Conservation (phyloP, 2,797 vertebrate genomes). For the Ambastaia sidthimunki region DNA sequence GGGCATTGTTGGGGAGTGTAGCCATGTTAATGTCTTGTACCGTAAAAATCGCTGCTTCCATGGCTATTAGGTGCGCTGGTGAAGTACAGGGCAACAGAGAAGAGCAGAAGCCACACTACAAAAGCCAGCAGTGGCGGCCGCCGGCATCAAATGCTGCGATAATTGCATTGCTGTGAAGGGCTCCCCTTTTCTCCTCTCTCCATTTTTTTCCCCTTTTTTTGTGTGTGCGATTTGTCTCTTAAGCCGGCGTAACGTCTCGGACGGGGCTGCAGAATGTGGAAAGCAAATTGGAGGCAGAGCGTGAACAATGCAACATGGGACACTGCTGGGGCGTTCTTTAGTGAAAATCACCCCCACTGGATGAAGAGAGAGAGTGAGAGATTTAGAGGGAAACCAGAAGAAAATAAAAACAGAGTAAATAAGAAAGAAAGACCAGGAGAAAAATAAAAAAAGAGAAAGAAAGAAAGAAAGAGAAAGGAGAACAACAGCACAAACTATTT, state of each 20-base stretch:
- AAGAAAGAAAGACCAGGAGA: neutral
- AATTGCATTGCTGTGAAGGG: constrained; percentile 99
- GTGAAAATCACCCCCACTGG: constrained; percentile 50
- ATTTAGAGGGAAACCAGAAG: constrained; percentile 2
- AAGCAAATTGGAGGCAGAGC: constrained; percentile 99
- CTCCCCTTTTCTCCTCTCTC: constrained; percentile 82
- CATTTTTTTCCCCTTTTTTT: constrained; percentile 71
- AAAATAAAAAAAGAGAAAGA: constrained; percentile 42
- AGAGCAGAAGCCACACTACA: constrained; percentile 86
- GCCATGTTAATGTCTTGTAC: constrained; percentile 99
- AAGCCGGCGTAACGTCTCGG: constrained; percentile 99
- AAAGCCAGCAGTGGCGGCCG: constrained; percentile 87
- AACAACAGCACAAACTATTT: constrained; percentile 38
- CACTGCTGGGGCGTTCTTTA: constrained; percentile 89
- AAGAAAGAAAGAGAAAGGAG: constrained; percentile 37
- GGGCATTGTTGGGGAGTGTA: constrained; percentile 79
- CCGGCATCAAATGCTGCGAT: constrained; percentile 97
- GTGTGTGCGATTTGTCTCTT: constrained; percentile 99
- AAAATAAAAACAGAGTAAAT: constrained; percentile 37
- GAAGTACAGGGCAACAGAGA: constrained; percentile 89
- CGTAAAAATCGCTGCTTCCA: constrained; percentile 99
- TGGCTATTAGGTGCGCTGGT: constrained; percentile 99
- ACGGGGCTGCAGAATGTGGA: constrained; percentile 98
- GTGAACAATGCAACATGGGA: constrained; percentile 99
- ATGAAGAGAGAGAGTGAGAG: constrained; percentile 47